phyloP scores from a whole-genome alignment of 2,888 invertebrate species.

The Thereva unica region DNA sequence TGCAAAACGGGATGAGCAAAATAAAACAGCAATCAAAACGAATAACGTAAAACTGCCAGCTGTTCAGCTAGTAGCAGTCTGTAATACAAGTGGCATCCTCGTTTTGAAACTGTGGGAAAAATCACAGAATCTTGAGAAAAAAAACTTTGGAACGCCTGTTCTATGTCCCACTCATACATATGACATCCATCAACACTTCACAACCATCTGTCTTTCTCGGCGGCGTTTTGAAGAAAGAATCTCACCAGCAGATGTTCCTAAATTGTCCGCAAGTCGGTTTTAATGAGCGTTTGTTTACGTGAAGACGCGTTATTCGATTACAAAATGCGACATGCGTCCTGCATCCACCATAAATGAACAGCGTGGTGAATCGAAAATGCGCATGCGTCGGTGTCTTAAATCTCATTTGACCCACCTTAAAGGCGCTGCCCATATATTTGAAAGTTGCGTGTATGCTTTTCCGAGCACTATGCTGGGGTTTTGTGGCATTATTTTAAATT shows the following conservation, averaged over 20 bases:
- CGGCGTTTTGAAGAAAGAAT: slow-evolving; percentile 32
- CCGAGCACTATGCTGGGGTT: too few species aligned
- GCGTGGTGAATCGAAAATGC: slow-evolving; percentile 7
- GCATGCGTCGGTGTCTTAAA: neutral
- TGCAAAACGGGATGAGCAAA: too few species aligned
- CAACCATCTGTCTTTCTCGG: slow-evolving; percentile 34
- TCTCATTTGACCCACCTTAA: neutral
- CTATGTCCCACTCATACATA: slow-evolving; percentile 26
- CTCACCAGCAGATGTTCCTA: slow-evolving; percentile 38
- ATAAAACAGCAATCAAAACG: too few species aligned
- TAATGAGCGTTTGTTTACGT: slow-evolving; percentile 38
- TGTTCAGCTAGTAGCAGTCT: neutral
- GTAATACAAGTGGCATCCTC: slow-evolving; percentile 16
- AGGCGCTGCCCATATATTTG: neutral
- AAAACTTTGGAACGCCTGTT: slow-evolving; percentile 12
- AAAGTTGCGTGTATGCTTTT: too few species aligned
- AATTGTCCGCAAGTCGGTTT: slow-evolving; percentile 37
- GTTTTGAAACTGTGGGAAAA: slow-evolving; percentile 29
- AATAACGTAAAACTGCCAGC: slow-evolving; percentile 7
- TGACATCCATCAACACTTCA: slow-evolving; percentile 22
- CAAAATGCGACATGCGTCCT: slow-evolving; percentile 28
- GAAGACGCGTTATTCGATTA: slow-evolving; percentile 34
- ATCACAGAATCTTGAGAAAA: slow-evolving; percentile 28
- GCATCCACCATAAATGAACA: neutral
- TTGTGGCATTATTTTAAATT: too few species aligned